Evolutionary conservation across 2,113 vertebrate species (phyloP).

Genomic region (Daphoenositta chrysoptera): DNA sequence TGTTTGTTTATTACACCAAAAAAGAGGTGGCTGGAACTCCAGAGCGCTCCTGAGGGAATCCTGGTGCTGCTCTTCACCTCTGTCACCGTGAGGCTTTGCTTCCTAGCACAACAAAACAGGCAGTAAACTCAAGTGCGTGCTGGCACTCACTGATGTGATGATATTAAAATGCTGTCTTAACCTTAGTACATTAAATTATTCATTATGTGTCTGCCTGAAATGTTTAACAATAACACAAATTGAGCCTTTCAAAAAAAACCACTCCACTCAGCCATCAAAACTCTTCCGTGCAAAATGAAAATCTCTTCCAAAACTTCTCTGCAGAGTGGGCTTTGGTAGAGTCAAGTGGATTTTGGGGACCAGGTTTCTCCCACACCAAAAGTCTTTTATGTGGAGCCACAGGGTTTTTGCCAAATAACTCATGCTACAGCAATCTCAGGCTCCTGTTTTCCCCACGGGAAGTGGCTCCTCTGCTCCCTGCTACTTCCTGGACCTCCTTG

Average conservation of each 20-base stretch:
- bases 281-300: not conserved
- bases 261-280: not conserved
- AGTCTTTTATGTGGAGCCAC: not conserved
- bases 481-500: not conserved
- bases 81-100: not conserved
- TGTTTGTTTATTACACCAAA: not conserved
- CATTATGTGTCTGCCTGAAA: not conserved
- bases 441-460: not conserved
- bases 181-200: not conserved
- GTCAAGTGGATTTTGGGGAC: not conserved
- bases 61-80: not conserved
- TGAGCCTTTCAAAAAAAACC: not conserved
- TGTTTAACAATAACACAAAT: not conserved
- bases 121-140: not conserved
- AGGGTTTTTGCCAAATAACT: not conserved
- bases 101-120: not conserved
- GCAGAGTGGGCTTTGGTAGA: not conserved
- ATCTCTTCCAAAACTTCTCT: not conserved
- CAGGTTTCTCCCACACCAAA: not conserved
- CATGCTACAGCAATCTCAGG: accelerated
- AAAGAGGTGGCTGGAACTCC: not conserved
- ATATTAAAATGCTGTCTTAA: not conserved
- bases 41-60: not conserved
- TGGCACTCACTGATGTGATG: not conserved
- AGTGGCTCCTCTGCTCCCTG: not conserved